Evolutionary conservation across 2,113 vertebrate species (phyloP).

Genomic region (Lota lota): DNA sequence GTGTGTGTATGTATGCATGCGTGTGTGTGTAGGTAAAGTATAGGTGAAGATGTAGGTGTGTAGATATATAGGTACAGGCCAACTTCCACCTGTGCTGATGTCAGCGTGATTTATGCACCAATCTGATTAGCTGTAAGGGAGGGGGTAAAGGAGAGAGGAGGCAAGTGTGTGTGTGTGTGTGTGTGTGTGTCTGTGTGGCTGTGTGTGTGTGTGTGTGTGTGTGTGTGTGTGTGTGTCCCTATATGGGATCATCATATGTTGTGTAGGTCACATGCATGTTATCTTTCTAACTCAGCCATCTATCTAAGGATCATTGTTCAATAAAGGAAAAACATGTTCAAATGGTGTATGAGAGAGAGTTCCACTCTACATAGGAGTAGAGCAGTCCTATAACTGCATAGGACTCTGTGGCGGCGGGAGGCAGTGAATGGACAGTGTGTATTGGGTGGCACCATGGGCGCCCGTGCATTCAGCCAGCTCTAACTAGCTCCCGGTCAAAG

Average conservation of each 20-base stretch:
- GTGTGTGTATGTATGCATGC: slow-evolving; percentile 14
- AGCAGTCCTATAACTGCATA: no score
- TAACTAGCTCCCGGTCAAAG: no score
- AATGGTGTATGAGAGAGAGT: no score
- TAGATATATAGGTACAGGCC: slow-evolving; percentile 39
- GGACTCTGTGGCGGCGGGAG: no score
- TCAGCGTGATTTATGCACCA: slow-evolving; percentile 75
- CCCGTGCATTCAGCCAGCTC: no score
- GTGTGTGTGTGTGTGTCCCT: slow-evolving; percentile 6
- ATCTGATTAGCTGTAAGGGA: slow-evolving; percentile 63
- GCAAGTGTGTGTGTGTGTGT: slow-evolving; percentile 22
- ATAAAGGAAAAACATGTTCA: no score
- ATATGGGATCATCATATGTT: neutral
- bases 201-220: slow-evolving; percentile 8
- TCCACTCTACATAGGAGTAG: no score
- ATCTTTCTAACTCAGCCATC: no score
- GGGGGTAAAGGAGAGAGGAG: slow-evolving; percentile 33
- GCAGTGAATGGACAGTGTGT: no score
- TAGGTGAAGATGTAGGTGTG: neutral
- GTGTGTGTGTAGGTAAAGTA: slow-evolving; percentile 14
- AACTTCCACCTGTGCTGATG: slow-evolving; percentile 69
- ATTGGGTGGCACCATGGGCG: no score
- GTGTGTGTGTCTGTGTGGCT: no score
- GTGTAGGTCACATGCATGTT: neutral
- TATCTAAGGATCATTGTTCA: no score